Conservation (phyloP, 2,797 vertebrate species). For the Heterohyrax brucei region DNA sequence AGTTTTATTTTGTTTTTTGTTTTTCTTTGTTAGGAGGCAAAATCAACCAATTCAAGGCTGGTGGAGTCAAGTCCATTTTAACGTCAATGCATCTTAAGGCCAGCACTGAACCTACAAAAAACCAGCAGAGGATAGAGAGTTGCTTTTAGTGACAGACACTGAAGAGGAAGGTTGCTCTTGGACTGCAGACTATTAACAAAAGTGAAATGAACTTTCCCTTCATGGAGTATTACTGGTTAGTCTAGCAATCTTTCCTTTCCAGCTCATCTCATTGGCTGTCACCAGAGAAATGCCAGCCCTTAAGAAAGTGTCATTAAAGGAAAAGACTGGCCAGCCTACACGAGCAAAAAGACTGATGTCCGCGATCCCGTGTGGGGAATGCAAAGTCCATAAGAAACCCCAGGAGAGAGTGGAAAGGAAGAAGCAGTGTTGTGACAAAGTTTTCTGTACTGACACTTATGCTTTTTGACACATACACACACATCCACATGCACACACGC, state of each 20-base stretch:
- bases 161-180: background rate
- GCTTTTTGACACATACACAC: background rate
- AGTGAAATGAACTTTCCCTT: background rate
- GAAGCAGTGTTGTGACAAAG: background rate
- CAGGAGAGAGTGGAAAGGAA: background rate
- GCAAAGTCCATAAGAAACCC: background rate
- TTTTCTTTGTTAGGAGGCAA: background rate
- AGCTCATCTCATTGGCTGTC: background rate
- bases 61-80: background rate
- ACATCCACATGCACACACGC: background rate
- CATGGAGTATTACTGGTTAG: background rate
- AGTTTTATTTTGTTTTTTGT: background rate
- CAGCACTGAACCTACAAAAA: background rate
- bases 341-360: background rate
- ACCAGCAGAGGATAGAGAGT: background rate
- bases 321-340: background rate
- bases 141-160: accelerated
- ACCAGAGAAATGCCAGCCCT: background rate
- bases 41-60: background rate
- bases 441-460: background rate
- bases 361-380: background rate
- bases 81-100: background rate
- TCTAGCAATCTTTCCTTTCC: background rate
- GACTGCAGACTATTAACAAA: no score
- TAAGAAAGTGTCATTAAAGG: background rate